Base-by-base conservation (phyloP, 2,888 invertebrate genomes). In the Drosophila melanocephala region DNA sequence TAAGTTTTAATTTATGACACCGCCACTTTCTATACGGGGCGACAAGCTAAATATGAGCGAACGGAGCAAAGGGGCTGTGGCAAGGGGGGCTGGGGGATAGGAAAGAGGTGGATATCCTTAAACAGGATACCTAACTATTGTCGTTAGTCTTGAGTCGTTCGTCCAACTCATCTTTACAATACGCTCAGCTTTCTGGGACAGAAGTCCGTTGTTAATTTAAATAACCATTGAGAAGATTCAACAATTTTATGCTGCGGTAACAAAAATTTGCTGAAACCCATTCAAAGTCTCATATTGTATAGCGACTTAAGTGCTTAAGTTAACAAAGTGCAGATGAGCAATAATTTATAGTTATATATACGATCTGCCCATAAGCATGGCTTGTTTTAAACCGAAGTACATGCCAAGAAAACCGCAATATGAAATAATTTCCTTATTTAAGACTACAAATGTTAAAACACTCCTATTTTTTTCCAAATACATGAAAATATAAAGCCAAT, bases 1-100 rank as follows among this genome's bases (percentile, higher is more conserved):
- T 93, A 93, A 93, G 93, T 93, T 93, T 93, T 93, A 93, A 93
- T 93, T 93, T 93, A 93, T 93, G 93, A 93, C 93, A 93, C 92
- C 91, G 91, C 91, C 90, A 75, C 91, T 92, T 91, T 92, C 92
- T 93, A 91, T 92, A 88, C 91, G 74, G 35, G 68, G 70, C 87
- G 87, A 90, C 87, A 88, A 89, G 81, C 91, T 86, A 89, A 91
- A 91, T 91, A 90, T 89, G 89, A 91, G 79, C 87, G 76, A 80
- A 75, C 60, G 63, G 57, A 57, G 55, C 19, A 10, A 42, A 7
- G 7, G 14, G 51, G 44, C n/a, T 19, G n/a, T 3, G 14, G 3
- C 9, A 5, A 19, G 19, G 47, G 39, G 39, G 42, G 37, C 0
- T 12, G 30, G 2, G 55, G 37, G 6, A 7, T 19, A n/a, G 10